phyloP scores from a whole-genome alignment of 2,888 invertebrate genomes.

The Dexiosoma caninum region DNA sequence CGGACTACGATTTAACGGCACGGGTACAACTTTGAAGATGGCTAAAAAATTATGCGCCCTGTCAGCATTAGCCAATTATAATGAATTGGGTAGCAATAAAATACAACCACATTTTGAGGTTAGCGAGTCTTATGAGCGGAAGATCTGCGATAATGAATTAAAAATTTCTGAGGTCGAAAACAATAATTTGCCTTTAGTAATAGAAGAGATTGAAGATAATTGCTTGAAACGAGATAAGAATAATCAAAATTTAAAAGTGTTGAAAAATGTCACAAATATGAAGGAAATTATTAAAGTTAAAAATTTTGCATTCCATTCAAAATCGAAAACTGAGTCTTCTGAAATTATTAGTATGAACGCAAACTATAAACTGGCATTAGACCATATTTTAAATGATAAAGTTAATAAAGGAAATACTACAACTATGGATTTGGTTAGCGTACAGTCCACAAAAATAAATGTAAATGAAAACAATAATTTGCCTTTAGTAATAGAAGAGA shows the following conservation, averaged over 20 bases:
- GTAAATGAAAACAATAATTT: no score
- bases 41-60: constrained; percentile 20
- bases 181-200: neutral
- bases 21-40: neutral
- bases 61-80: neutral
- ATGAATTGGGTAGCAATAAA: neutral
- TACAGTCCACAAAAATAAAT: neutral
- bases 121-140: no score
- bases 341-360: neutral
- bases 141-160: neutral
- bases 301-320: neutral
- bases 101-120: neutral
- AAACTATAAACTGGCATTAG: no score
- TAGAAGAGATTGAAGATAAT: neutral
- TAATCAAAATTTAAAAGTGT: neutral
- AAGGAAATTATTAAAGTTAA: neutral
- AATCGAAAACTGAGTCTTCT: neutral
- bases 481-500: no score
- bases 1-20: neutral
- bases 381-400: neutral
- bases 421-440: neutral
- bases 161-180: neutral
- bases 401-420: neutral
- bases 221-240: neutral
- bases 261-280: no score